Evolutionary conservation across 2,113 vertebrate genomes (phyloP).

Genomic region (Sturnus vulgaris): DNA sequence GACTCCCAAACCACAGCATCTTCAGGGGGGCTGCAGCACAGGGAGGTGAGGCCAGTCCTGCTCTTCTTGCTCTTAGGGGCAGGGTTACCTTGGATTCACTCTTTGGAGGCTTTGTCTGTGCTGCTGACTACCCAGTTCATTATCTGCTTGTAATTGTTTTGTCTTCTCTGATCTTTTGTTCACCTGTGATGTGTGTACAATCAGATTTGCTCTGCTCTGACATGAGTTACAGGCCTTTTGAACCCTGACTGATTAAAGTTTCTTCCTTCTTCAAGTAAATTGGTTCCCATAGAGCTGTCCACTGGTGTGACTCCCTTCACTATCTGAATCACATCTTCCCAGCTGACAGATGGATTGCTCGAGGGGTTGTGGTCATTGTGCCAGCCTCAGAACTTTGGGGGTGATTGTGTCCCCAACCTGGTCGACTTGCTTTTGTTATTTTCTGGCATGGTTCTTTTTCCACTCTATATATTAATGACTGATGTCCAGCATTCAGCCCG

Average conservation of each 20-base stretch:
- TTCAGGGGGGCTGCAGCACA: neutral
- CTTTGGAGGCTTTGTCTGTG: neutral
- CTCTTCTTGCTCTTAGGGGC: neutral
- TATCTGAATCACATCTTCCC: neutral
- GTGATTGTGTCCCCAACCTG: neutral
- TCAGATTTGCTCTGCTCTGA: constrained; percentile 18
- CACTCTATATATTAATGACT: neutral
- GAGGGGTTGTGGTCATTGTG: neutral
- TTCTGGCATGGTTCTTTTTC: neutral
- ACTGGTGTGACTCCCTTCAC: neutral
- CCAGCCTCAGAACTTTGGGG: neutral
- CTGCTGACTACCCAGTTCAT: neutral
- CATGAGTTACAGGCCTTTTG: constrained; percentile 37
- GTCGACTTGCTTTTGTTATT: neutral
- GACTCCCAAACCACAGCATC: neutral
- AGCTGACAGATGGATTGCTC: constrained; percentile 1
- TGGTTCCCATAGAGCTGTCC: constrained; percentile 17
- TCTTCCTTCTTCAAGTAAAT: constrained; percentile 9
- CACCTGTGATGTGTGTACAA: constrained; percentile 30
- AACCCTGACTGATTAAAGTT: constrained; percentile 41
- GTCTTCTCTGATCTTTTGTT: constrained; percentile 49
- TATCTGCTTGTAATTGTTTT: constrained; percentile 41
- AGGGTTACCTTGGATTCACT: neutral
- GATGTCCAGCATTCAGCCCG: neutral
- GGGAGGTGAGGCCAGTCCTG: neutral